These are phyloP conservation scores for Isurus oxyrinchus DNA, from an alignment of 2,113 vertebrate genomes.

Conservation along the genomic window DNA sequence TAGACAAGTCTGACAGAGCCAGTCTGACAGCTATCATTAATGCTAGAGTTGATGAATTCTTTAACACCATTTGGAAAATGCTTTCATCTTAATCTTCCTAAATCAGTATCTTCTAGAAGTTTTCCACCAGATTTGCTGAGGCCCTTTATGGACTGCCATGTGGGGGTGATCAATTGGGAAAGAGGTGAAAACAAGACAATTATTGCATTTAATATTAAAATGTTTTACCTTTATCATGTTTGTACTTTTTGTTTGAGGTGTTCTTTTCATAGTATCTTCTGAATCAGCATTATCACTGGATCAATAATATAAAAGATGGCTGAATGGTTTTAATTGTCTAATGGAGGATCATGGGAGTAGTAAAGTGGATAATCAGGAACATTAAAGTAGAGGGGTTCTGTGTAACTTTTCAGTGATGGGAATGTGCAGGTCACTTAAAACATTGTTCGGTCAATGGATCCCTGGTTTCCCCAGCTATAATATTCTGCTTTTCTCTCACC, in stretches of 20 bases:
- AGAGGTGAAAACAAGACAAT: not conserved
- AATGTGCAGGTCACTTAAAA: not conserved
- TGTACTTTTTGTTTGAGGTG: not conserved
- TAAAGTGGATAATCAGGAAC: not conserved
- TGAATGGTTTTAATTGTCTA: not conserved
- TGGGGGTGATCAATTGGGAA: not conserved
- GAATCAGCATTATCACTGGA: not conserved
- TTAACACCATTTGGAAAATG: not conserved
- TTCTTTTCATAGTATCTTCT: not conserved
- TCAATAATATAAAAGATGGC: not conserved
- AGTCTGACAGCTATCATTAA: not conserved
- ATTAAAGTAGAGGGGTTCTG: not conserved
- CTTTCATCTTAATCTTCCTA: not conserved
- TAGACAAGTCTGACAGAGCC: not conserved
- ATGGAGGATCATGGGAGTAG: not conserved
- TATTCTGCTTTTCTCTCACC: not conserved
- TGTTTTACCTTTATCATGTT: not conserved
- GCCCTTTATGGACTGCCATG: not conserved
- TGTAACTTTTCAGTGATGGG: not conserved
- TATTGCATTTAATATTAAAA: not conserved
- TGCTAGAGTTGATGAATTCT: not conserved
- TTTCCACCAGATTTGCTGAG: not conserved
- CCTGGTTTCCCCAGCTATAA: not conserved
- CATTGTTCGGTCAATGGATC: not conserved
- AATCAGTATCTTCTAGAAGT: not conserved